Evolutionary conservation across 92 coral and sea anemone species (phyloP).

Genomic region (Siderastrea radians): DNA sequence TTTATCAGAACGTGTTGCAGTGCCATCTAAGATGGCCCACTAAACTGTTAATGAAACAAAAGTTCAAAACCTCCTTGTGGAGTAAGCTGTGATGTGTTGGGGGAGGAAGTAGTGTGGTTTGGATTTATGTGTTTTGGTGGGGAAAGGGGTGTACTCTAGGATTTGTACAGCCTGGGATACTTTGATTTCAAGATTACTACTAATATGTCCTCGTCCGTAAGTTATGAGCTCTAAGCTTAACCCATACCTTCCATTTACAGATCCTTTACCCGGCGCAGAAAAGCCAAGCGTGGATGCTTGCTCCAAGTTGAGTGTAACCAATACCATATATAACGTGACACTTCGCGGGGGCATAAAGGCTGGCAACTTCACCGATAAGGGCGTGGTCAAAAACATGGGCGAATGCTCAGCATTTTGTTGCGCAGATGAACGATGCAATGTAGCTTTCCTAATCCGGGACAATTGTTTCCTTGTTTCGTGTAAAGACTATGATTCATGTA

Average conservation of each 20-base stretch:
- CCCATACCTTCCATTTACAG: conserved; percentile 27
- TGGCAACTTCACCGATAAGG: conserved; percentile 90
- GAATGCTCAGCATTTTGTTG: conserved; percentile 94
- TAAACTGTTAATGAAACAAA: too few species aligned
- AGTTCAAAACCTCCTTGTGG: too few species aligned
- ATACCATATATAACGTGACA: conserved; percentile 85
- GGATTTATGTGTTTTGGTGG: too few species aligned
- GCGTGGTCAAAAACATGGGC: conserved; percentile 80
- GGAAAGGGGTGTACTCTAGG: too few species aligned
- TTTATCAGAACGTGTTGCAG: too few species aligned
- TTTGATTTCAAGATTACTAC: too few species aligned
- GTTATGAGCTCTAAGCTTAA: too few species aligned
- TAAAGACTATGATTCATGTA: conserved; percentile 87
- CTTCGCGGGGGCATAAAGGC: conserved; percentile 90
- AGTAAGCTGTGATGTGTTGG: too few species aligned
- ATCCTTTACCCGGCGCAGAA: conserved; percentile 65
- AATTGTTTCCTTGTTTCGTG: conserved; percentile 97
- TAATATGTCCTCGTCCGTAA: too few species aligned
- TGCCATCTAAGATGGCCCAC: too few species aligned
- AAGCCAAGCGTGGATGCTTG: conserved; percentile 75
- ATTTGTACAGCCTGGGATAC: too few species aligned
- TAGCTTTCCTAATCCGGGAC: conserved; percentile 83
- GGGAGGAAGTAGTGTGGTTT: too few species aligned
- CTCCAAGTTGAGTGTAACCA: conserved; percentile 59
- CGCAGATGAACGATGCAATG: conserved; percentile 86